Percentiles rank a stretch among this genome's conserved stretches.
Evolutionary conservation across 2,888 invertebrate species (phyloP).

Genomic region (Steinernema hermaphroditum): DNA sequence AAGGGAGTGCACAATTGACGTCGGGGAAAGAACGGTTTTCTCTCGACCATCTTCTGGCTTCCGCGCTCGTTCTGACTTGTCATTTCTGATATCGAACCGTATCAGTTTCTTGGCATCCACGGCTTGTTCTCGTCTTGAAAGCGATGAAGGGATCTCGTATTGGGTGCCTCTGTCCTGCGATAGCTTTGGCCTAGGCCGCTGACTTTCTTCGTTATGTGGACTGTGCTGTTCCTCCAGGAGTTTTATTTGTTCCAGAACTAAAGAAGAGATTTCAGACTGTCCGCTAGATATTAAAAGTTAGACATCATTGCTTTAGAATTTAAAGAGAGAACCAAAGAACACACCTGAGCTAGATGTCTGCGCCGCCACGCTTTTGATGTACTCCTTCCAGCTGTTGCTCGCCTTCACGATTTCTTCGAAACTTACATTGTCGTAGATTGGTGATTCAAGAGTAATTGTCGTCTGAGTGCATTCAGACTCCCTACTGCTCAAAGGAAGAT

Average conservation of each 20-base stretch:
- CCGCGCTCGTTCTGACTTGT: not conserved
- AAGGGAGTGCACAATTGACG: not conserved
- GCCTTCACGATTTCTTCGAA: conserved; percentile 12
- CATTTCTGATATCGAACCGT: not conserved
- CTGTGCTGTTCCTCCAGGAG: not conserved
- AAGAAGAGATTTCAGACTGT: not conserved
- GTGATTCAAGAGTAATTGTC: not conserved
- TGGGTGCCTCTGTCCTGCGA: not conserved
- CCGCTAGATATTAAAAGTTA: no score
- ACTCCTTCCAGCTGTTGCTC: conserved; percentile 23
- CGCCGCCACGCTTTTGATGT: conserved; percentile 13
- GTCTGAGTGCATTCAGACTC: not conserved
- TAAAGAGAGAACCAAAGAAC: not conserved
- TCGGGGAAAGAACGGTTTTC: not conserved
- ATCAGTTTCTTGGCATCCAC: not conserved
- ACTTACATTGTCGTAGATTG: conserved; percentile 19
- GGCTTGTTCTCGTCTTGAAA: not conserved
- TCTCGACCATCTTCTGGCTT: not conserved
- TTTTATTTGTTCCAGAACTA: conserved; percentile 7
- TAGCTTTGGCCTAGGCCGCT: not conserved
- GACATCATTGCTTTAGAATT: not conserved
- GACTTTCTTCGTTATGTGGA: not conserved
- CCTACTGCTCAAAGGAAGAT: not conserved
- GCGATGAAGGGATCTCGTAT: not conserved
- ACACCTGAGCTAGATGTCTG: conserved; percentile 3